Percentiles rank a stretch among this genome's conserved stretches.
Evolutionary conservation across 1,140 invertebrate genomes (phyloP).

Genomic region (Drosophila arizonae): DNA sequence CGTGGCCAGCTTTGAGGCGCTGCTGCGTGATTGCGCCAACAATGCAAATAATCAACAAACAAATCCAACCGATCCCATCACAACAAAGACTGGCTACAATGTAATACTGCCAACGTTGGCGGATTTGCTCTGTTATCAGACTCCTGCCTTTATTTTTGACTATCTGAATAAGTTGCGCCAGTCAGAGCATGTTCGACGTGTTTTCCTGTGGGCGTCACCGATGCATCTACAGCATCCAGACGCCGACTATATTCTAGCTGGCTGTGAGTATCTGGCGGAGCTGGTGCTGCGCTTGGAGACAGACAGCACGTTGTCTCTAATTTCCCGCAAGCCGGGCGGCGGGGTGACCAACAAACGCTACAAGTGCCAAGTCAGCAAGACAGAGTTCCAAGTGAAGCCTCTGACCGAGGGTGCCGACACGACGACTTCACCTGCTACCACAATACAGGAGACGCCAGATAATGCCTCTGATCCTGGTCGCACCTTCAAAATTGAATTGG

Average conservation of each 20-base stretch:
- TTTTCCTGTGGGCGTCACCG: constrained; percentile 72
- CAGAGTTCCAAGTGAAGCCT: constrained; percentile 59
- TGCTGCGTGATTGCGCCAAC: constrained; percentile 50
- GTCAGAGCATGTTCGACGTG: constrained; percentile 61
- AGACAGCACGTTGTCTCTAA: constrained; percentile 48
- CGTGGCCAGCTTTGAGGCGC: constrained; percentile 49
- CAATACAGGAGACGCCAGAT: not conserved
- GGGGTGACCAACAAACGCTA: constrained; percentile 63
- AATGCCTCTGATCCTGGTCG: constrained; percentile 41
- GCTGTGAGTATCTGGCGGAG: constrained; percentile 74
- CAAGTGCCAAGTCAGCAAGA: constrained; percentile 60
- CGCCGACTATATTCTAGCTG: constrained; percentile 60
- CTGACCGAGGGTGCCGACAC: constrained; percentile 4
- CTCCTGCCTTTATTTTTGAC: constrained; percentile 60
- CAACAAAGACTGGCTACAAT: constrained; percentile 51
- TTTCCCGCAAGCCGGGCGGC: constrained; percentile 64
- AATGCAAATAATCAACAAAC: constrained; percentile 36
- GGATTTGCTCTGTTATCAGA: constrained; percentile 68
- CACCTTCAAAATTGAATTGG: constrained; percentile 79
- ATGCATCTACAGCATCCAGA: constrained; percentile 54
- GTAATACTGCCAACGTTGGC: constrained; percentile 70
- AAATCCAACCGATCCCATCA: constrained; percentile 12
- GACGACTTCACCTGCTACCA: constrained; percentile 16
- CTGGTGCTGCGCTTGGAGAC: constrained; percentile 63
- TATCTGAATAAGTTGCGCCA: constrained; percentile 63